Percentiles rank a stretch among this genome's conserved stretches.
phyloP scores from a whole-genome alignment of 2,113 vertebrate genomes.

The Sylvilagus bachmani region DNA sequence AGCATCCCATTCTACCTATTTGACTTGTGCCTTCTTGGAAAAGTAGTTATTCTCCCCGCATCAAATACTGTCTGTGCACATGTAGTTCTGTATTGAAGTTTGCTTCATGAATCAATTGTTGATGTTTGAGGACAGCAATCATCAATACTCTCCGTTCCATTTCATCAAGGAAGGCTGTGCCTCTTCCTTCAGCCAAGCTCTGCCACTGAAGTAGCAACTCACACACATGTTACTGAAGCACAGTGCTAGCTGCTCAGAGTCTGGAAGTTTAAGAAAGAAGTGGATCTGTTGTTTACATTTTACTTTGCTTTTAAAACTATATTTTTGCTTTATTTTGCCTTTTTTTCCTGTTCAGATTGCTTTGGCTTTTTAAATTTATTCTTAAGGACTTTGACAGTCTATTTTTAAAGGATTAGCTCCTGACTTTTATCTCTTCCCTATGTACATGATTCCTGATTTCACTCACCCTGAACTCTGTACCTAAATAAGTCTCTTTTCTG shows the following conservation, averaged over 20 bases:
- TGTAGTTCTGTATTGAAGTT: not conserved
- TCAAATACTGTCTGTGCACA: fast-evolving
- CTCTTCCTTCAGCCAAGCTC: not conserved
- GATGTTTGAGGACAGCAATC: not conserved
- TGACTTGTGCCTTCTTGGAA: not conserved
- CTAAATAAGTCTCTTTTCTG: not conserved
- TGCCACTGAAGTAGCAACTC: not conserved
- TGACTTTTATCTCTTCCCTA: not conserved
- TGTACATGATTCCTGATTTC: not conserved
- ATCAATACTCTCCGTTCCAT: not conserved
- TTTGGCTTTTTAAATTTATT: not conserved
- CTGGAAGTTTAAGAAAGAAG: not conserved
- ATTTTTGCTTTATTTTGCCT: not conserved
- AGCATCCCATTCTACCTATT: not conserved
- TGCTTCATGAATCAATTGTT: not conserved
- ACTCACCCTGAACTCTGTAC: not conserved
- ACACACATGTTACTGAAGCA: too few species aligned
- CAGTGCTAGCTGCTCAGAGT: not conserved
- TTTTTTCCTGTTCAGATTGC: not conserved
- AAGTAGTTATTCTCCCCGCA: not conserved
- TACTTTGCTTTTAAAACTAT: not conserved
- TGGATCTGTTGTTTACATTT: not conserved
- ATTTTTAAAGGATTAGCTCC: not conserved
- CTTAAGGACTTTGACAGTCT: not conserved
- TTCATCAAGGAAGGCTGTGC: not conserved